A percentile compares a stretch with the other conserved stretches of the same genome.
Conservation (phyloP, 2,797 vertebrate genomes). For the Anas flavirostris region DNA sequence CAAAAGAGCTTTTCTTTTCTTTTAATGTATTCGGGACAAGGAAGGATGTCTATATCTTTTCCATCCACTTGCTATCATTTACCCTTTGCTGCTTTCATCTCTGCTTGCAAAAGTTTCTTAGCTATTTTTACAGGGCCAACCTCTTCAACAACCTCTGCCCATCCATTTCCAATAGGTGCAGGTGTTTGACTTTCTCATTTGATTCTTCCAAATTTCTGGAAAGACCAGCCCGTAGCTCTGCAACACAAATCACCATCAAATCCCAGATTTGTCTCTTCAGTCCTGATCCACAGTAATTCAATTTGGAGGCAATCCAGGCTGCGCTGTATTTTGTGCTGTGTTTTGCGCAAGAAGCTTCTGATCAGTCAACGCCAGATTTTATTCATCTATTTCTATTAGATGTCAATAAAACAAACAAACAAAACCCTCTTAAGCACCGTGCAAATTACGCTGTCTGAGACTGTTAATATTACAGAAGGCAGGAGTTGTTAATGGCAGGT, state of each 20-base stretch:
- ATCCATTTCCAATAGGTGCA: not conserved
- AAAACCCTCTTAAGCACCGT: not conserved
- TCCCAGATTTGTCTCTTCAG: not conserved
- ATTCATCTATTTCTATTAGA: conserved; percentile 5
- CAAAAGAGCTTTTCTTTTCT: not conserved
- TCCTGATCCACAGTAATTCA: not conserved
- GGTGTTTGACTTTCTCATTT: not conserved
- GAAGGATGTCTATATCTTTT: not conserved
- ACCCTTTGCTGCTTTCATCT: not conserved
- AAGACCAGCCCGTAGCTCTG: not conserved
- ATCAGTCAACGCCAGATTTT: not conserved
- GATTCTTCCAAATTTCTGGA: not conserved
- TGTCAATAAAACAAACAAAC: conserved; percentile 3
- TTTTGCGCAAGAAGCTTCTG: not conserved
- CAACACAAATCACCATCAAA: not conserved
- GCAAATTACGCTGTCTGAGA: not conserved
- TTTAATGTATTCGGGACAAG: not conserved
- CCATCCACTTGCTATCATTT: not conserved
- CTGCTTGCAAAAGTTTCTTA: not conserved
- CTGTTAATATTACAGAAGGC: not conserved
- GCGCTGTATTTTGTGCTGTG: not conserved
- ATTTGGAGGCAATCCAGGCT: not conserved
- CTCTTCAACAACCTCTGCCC: not conserved
- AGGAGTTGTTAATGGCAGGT: not conserved
- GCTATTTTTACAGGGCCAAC: not conserved